Percentiles rank a stretch among this genome's conserved stretches.
Conservation (phyloP, 1,140 invertebrate species). For the Idris sp. region DNA sequence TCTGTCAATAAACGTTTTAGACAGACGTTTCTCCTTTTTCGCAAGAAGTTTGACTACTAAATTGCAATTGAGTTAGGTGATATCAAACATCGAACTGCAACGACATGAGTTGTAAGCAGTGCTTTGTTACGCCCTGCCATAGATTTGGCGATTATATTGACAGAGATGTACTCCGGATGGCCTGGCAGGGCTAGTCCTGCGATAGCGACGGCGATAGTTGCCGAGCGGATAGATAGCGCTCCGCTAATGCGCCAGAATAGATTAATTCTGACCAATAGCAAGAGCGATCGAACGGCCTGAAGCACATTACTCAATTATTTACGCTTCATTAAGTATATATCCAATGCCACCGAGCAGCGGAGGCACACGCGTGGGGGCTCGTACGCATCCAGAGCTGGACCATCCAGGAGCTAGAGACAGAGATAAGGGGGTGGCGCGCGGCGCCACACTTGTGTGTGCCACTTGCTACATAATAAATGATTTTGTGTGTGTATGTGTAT, state of each 20-base stretch:
- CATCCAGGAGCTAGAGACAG: constrained; percentile 30
- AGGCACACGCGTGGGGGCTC: constrained; percentile 40
- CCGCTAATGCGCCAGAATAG: constrained; percentile 78
- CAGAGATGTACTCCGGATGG: constrained; percentile 61
- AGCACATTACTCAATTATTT: constrained; percentile 80
- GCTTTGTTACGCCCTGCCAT: constrained; percentile 38
- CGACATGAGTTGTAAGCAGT: constrained; percentile 37
- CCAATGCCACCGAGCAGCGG: constrained; percentile 77
- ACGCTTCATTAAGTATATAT: constrained; percentile 80
- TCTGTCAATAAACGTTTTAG: too few relatives aligned
- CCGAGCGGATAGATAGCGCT: constrained; percentile 68
- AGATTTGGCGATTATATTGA: constrained; percentile 56
- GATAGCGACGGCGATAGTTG: constrained; percentile 45
- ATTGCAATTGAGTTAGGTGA: too few relatives aligned
- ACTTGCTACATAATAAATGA: constrained; percentile 76
- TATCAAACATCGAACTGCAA: too few relatives aligned
- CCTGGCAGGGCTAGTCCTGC: constrained; percentile 40
- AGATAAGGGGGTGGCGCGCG: constrained; percentile 33
- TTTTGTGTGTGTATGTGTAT: constrained; percentile 76
- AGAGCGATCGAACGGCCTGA: constrained; percentile 77
- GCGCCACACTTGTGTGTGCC: constrained; percentile 59
- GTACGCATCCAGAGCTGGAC: constrained; percentile 53
- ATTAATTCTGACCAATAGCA: constrained; percentile 79
- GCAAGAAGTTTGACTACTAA: too few relatives aligned
- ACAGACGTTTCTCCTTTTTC: too few relatives aligned